Percentiles rank a stretch among this genome's conserved stretches.
These are phyloP conservation scores for Bufotes viridis DNA, from an alignment of 2,797 vertebrate species.

Conservation along the genomic window DNA sequence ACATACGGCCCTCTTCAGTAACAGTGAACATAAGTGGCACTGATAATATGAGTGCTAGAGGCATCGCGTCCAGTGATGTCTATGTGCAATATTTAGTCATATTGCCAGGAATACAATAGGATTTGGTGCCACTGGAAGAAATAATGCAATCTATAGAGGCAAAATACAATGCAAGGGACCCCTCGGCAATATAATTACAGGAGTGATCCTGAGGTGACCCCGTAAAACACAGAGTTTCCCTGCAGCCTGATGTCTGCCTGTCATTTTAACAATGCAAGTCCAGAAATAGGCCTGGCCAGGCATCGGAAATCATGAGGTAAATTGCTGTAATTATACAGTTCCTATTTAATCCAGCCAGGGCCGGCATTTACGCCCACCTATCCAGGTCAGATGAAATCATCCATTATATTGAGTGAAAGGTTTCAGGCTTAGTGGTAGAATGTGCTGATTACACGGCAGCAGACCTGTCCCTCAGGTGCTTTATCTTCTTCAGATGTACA, in stretches of 20 bases:
- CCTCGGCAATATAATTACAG: not conserved
- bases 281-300: constrained; percentile 12
- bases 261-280: not conserved
- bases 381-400: constrained; percentile 13
- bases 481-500: not conserved
- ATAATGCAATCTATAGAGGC: not conserved
- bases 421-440: constrained; percentile 12
- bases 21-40: too few relatives aligned
- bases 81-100: not conserved
- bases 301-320: constrained; percentile 18
- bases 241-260: not conserved
- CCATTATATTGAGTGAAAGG: constrained; percentile 14
- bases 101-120: constrained; percentile 7
- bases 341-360: constrained; percentile 20
- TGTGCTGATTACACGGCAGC: not conserved
- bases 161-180: constrained; percentile 1
- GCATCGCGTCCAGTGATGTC: too few relatives aligned
- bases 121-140: not conserved
- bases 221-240: not conserved
- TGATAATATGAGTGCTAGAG: too few relatives aligned
- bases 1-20: too few relatives aligned
- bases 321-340: constrained; percentile 36
- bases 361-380: constrained; percentile 22
- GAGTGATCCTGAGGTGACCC: not conserved
- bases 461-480: not conserved